Percentiles rank a stretch among this genome's conserved stretches.
Evolutionary conservation across 1,140 invertebrate species (phyloP).

Genomic region (Rhizoglyphus robini): DNA sequence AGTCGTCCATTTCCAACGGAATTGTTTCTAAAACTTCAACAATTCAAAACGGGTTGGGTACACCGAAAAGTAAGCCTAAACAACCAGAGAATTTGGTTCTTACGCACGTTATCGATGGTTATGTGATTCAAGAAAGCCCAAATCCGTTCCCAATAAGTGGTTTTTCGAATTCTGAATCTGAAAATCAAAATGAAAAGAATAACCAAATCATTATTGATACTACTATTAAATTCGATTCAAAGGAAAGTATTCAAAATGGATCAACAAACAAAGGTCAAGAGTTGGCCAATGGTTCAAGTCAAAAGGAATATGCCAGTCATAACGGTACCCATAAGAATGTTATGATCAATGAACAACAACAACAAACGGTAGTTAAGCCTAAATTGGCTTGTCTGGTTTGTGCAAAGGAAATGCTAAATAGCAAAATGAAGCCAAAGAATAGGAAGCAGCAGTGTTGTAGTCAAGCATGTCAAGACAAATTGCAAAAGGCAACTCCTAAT

Average conservation of each 20-base stretch:
- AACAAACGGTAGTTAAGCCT: too few species aligned
- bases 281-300: background rate
- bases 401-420: too few species aligned
- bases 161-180: background rate
- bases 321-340: too few species aligned
- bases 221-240: background rate
- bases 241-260: background rate
- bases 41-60: background rate
- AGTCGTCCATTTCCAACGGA: background rate
- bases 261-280: background rate
- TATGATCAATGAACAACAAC: too few species aligned
- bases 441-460: background rate
- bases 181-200: background rate
- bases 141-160: conserved; percentile 28
- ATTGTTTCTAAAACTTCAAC: background rate
- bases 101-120: conserved; percentile 91
- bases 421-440: background rate
- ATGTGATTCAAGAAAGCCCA: conserved; percentile 76
- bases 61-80: conserved; percentile 33
- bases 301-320: too few species aligned
- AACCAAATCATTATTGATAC: background rate
- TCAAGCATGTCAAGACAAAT: background rate
- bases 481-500: too few species aligned
- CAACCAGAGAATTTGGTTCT: conserved; percentile 87
- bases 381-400: too few species aligned